Percentiles rank a stretch among this genome's conserved stretches.
phyloP scores from a whole-genome alignment of 2,113 vertebrate genomes.

The Ceyx margarethae region DNA sequence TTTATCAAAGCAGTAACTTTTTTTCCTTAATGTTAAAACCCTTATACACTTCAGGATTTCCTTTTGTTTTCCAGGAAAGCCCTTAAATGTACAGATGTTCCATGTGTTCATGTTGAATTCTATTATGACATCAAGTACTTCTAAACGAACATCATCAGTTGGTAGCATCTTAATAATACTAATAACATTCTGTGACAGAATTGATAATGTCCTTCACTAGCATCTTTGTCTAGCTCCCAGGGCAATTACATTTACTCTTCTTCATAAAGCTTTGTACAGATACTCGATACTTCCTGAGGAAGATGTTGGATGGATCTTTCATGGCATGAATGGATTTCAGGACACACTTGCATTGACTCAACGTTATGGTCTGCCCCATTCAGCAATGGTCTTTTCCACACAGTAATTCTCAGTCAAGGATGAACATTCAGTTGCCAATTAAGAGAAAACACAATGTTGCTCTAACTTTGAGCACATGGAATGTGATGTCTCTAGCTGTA shows the following conservation, averaged over 20 bases:
- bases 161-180: not conserved
- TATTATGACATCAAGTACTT: not conserved
- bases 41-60: slow-evolving; percentile 9
- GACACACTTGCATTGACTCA: fast-evolving
- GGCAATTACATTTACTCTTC: fast-evolving
- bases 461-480: not conserved
- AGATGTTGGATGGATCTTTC: not conserved
- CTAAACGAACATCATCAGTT: not conserved
- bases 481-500: not conserved
- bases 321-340: fast-evolving
- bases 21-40: slow-evolving; percentile 31
- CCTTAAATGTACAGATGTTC: not conserved
- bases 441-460: not conserved
- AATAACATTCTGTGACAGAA: not conserved
- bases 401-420: not conserved
- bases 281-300: not conserved
- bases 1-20: slow-evolving; percentile 56
- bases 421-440: fast-evolving
- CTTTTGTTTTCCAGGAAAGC: not conserved
- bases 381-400: fast-evolving
- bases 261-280: not conserved
- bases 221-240: not conserved
- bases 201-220: not conserved
- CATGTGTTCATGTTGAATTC: not conserved
- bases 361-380: fast-evolving